Evolutionary conservation across 2,113 vertebrate species (phyloP), one percentile per base, ranked within the genome.

Genomic region (Chiloscyllium plagiosum): DNA sequence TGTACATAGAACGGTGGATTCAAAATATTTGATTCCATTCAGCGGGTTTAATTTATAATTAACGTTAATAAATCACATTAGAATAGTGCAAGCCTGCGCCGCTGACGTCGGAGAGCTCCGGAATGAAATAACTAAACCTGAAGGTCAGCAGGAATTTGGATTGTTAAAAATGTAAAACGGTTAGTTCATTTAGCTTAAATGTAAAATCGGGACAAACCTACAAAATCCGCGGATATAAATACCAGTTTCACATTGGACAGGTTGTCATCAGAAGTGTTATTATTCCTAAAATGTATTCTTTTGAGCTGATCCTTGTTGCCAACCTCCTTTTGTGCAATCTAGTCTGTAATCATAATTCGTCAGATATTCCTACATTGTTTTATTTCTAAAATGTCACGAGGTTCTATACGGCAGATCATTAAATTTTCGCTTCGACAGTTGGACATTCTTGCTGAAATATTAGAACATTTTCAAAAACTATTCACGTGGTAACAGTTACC

Each of bases 41-140:
- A 50, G 37, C 70, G 93, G 19, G 13, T 95, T 95, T 52, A 37
- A 72, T 47, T 26, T 50, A 19, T 37, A 19, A 83, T 70, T 37
- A 13, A 70, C 50, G 47, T 47, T 70, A 52, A 72, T 37, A 70
- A 95, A 95, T 95, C 69, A 95, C 94, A 50, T 93, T 68, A 93
- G 20, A 93, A 68, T 93, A 93, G 47, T 72, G 68, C 94, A 72
- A 95, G 68, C 69, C 42, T 20, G 89, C 89, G 89, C 89, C 37
- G 89, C 56, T 93, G 89, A 17, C 20, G 61, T 92, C 65, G 56
- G 56, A 66, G 19, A 93, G 61, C 65, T 42, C 61, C 89, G 13
- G 50, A 52, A 29, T 33, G 29, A n/a, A 33, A 65, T 17, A 47
- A 70, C 93, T 94, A 72, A 68, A 56, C 69, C 24, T 7, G 17